These are phyloP conservation scores for Choristoneura fumiferana DNA, from an alignment of 1,140 invertebrate genomes.

Conservation along the genomic window DNA sequence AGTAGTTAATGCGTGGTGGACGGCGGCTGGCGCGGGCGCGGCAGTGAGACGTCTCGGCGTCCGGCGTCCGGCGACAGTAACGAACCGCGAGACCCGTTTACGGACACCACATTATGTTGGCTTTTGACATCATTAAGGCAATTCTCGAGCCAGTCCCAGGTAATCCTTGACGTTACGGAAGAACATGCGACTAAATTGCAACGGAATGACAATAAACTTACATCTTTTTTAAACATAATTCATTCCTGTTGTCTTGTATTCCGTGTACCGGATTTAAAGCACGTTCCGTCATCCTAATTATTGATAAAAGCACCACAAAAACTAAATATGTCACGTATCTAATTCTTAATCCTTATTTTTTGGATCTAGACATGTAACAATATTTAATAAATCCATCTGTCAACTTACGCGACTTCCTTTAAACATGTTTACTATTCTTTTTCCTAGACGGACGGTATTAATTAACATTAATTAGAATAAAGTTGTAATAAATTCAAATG, in stretches of 20 bases:
- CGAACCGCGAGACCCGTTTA: constrained; percentile 59
- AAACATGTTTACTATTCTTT: background rate
- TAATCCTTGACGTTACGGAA: constrained; percentile 44
- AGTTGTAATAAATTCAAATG: too few species aligned
- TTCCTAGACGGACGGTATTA: too few species aligned
- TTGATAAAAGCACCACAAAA: background rate
- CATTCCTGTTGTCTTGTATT: constrained; percentile 20
- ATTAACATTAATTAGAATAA: too few species aligned
- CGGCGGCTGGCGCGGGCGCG: constrained; percentile 35
- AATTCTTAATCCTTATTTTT: constrained; percentile 1
- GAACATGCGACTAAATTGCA: constrained; percentile 12
- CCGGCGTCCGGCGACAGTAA: constrained; percentile 54
- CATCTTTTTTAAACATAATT: background rate
- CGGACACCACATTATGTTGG: constrained; percentile 58
- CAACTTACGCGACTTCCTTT: constrained; percentile 11
- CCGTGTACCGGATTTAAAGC: background rate
- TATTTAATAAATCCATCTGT: constrained; percentile 5
- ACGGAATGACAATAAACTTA: background rate
- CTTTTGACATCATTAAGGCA: constrained; percentile 70
- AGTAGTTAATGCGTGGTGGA: constrained; percentile 37
- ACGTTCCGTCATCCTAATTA: constrained; percentile 2
- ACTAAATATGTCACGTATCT: constrained; percentile 1
- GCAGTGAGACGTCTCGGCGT: constrained; percentile 55
- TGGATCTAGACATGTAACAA: constrained; percentile 3
- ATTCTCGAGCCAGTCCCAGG: constrained; percentile 33